These are phyloP conservation scores for Spongilla lacustris DNA, from an alignment of 37 sponge, comb jelly and placozoan species.

Conservation along the genomic window DNA sequence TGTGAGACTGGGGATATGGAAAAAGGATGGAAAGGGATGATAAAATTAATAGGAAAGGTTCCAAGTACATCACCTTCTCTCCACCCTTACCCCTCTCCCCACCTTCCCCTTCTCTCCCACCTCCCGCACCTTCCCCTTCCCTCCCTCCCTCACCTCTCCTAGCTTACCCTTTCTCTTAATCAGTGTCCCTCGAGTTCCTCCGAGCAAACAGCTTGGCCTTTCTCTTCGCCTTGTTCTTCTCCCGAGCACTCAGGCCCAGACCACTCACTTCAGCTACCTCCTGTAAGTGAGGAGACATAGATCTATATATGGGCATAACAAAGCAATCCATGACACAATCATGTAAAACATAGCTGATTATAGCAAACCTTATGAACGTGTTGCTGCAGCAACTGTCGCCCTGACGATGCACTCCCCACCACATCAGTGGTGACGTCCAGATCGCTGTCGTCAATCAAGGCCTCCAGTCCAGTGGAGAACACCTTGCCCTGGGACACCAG, in stretches of 20 bases:
- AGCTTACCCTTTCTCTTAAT: background rate
- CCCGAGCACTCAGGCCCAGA: slow-evolving; percentile 76
- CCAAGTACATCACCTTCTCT: too few relatives aligned
- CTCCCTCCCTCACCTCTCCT: too few relatives aligned
- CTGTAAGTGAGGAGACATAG: background rate
- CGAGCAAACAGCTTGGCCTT: slow-evolving; percentile 74
- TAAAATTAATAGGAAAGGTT: too few relatives aligned
- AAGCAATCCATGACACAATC: too few relatives aligned
- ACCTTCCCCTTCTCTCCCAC: too few relatives aligned
- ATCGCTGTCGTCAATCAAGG: slow-evolving; percentile 79
- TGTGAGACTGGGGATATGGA: too few relatives aligned
- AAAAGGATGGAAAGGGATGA: too few relatives aligned
- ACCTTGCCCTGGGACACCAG: slow-evolving; percentile 79
- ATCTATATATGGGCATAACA: background rate
- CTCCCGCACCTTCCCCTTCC: too few relatives aligned
- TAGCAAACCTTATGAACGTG: background rate
- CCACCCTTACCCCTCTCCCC: too few relatives aligned
- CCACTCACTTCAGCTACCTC: slow-evolving; percentile 51
- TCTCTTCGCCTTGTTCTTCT: slow-evolving; percentile 86
- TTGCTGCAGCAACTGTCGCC: background rate
- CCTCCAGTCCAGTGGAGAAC: slow-evolving; percentile 80
- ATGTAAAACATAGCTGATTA: too few relatives aligned
- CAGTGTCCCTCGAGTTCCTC: slow-evolving; percentile 37
- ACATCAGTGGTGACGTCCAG: slow-evolving; percentile 14
- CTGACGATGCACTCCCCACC: background rate